Base-by-base conservation (phyloP, 2,113 vertebrate genomes). In the Sylvicapra grimmia region DNA sequence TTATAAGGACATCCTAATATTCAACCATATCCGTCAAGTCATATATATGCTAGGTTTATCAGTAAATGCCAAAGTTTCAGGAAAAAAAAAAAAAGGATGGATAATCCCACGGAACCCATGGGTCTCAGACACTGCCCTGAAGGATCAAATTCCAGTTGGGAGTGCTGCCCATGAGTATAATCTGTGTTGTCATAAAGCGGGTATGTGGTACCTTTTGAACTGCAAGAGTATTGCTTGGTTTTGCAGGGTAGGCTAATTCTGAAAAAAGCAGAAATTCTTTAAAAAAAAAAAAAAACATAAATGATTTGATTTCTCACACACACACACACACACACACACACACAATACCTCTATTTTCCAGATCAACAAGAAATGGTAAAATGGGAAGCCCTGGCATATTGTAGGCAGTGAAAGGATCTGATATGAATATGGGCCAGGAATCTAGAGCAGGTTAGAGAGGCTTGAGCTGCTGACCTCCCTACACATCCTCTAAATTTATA, bases 101-200 rank as follows among this genome's bases (percentile, higher is more conserved):
- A 15, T 25, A 25, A 33, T 33, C 58, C 59, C 47, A 63, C 8
- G 29, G 40, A 44, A 65, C 2, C 27, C 29, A 53, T 13, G 2
- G 21, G 65, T 23, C n/a, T 9, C 3, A 47, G 86, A 63, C 47
- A 27, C 27, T 19, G 16, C 8, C 36, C 25, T 27, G 10, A 7
- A 56, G 31, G 33, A 5, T 93, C 14, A 53, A 51, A 54, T 21
- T 85, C 29, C 65, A 77, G 10, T 7, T 72, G 61, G 49, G 27
- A 18, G 29, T 16, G 11, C 21, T 5, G 7, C 1, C 2, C 11
- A 0, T 6, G 16, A 33, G 15, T 1, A 8, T 4, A 4, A 10
- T 16, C 14, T n/a, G 15, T 4, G 8, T 21, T 12, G 5, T 54
- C 31, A 10, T 27, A 29, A 27, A 89, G 9, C 1, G 9, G 6